phyloP scores from a whole-genome alignment of 2,113 vertebrate genomes.

The Dolichotis patagonum region DNA sequence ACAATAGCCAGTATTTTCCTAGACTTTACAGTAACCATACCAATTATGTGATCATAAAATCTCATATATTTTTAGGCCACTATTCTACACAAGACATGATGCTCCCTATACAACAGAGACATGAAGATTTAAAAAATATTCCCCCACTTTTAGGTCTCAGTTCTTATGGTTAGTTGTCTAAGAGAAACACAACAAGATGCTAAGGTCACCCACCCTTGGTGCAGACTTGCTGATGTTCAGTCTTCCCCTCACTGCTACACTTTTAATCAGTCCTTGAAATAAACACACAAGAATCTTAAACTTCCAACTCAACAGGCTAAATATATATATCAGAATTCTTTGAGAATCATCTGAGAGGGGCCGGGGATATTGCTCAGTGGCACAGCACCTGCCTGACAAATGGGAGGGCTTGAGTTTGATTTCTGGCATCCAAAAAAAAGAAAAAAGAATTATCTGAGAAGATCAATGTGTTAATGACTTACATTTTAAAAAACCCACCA shows the following conservation, averaged over 20 bases:
- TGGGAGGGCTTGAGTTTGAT: too few relatives aligned
- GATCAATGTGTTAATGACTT: slow-evolving; percentile 7
- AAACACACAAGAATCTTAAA: slow-evolving; percentile 43
- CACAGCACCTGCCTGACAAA: too few relatives aligned
- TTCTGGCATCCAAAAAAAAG: too few relatives aligned
- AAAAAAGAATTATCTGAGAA: too few relatives aligned
- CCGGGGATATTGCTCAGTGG: too few relatives aligned
- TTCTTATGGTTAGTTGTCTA: neutral
- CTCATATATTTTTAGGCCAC: neutral
- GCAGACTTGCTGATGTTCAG: neutral
- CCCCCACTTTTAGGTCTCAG: neutral
- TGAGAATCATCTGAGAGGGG: slow-evolving; percentile 34
- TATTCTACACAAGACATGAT: neutral
- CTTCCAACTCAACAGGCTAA: slow-evolving; percentile 30
- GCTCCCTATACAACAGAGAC: slow-evolving; percentile 27
- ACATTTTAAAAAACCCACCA: slow-evolving; percentile 6
- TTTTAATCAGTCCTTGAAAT: slow-evolving; percentile 22
- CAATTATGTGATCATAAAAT: slow-evolving; percentile 24
- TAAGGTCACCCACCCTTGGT: neutral
- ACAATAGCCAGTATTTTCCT: neutral
- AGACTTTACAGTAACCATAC: slow-evolving; percentile 16
- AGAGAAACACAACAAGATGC: neutral
- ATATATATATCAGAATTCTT: neutral
- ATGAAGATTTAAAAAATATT: neutral
- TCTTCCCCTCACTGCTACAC: neutral